phyloP scores from a whole-genome alignment of 2,888 invertebrate species.

The Eilema caniola region DNA sequence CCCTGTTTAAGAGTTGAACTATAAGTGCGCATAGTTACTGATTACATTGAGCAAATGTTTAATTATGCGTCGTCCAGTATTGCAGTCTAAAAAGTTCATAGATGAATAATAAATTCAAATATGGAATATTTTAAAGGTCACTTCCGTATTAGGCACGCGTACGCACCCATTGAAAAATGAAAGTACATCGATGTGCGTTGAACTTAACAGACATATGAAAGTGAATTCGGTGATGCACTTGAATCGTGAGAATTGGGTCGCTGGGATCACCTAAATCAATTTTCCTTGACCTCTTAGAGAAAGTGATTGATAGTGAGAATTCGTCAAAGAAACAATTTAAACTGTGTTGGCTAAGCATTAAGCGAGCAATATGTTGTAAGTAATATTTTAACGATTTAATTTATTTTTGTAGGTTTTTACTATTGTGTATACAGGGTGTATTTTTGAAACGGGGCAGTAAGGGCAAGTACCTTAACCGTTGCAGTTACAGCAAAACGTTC shows the following conservation, averaged over 20 bases:
- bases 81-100: not conserved
- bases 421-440: too few relatives aligned
- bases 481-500: too few relatives aligned
- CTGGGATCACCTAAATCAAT: not conserved
- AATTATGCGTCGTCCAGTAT: too few relatives aligned
- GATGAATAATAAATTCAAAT: not conserved
- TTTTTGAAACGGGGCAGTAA: too few relatives aligned
- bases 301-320: not conserved
- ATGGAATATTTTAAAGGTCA: not conserved
- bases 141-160: not conserved
- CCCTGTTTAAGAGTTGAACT: too few relatives aligned
- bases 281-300: constrained; percentile 1
- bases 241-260: not conserved
- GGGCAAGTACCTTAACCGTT: too few relatives aligned
- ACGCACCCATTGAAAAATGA: not conserved
- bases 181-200: not conserved
- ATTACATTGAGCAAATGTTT: too few relatives aligned
- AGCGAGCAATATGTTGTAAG: too few relatives aligned
- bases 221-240: not conserved
- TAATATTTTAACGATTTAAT: too few relatives aligned
- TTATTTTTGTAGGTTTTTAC: too few relatives aligned
- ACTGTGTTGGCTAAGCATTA: not conserved
- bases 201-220: not conserved
- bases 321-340: not conserved
- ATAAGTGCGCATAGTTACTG: too few relatives aligned